Evolutionary conservation across 2,113 vertebrate genomes (phyloP), one percentile per base, ranked within the genome.

Genomic region (Delphinus delphis): DNA sequence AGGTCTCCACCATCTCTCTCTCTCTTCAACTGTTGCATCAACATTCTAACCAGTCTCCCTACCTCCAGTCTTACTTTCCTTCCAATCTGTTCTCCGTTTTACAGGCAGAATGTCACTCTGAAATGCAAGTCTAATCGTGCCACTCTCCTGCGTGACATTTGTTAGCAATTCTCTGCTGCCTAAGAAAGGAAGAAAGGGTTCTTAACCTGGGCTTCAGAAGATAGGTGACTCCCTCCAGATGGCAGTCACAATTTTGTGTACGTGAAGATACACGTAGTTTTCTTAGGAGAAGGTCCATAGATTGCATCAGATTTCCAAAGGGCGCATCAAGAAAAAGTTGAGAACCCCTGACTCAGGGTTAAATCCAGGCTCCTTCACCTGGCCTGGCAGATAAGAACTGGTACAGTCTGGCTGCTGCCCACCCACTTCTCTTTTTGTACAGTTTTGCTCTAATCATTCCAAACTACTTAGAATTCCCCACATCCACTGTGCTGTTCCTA

Each of bases 401-500:
- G 2, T 20, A 7, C 0, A 0, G 6, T 60, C 80, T 68, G 38
- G 31, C 47, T 68, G 36, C 26, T 53, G 4, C 33, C 55, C 7
- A n/a, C 50, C 20, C n/a, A 26, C 41, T 38, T 80, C 18, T 41
- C 21, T n/a, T 26, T 73, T 67, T 50, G 12, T 74, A 55, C 15
- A 8, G 62, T 79, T 65, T 33, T 70, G 26, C 36, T 86, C 38
- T 28, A 50, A 82, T 41, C 83, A 97, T 77, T 80, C 28, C 83
- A 77, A 68, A 36, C 36, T 28, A n/a, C 12, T 80, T 62, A 26
- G 12, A 63, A 41, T 92, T 55, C 1, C 11, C 21, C 44, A 31
- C 23, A 63, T 62, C 21, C 23, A 41, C 68, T 9, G 0, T 79
- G 18, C 23, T 36, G 1, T 47, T 60, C 63, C 50, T 89, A 28